These are phyloP conservation scores for Eira barbara DNA, from an alignment of 2,113 vertebrate species.

Conservation along the genomic window DNA sequence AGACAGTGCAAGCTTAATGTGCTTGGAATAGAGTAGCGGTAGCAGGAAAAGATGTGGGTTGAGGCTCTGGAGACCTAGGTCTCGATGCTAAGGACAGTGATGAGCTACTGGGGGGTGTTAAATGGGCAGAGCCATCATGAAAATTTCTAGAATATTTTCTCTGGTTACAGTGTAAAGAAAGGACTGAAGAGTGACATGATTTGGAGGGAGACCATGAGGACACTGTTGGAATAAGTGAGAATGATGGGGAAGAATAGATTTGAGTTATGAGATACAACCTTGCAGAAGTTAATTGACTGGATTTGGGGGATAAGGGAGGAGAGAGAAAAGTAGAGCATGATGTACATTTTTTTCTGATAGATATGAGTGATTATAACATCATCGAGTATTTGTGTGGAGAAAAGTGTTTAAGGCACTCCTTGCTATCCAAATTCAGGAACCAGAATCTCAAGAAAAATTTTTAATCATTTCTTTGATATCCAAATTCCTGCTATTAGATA, in stretches of 20 bases:
- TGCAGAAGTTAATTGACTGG: background rate
- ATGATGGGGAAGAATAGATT: background rate
- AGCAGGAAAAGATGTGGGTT: background rate
- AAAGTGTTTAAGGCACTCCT: background rate
- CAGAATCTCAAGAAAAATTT: background rate
- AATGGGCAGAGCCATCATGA: background rate
- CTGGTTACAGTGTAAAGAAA: background rate
- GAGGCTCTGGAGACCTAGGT: background rate
- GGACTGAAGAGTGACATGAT: background rate
- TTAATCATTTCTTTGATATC: background rate
- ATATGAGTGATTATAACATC: background rate
- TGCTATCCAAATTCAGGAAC: background rate
- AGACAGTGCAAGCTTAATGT: background rate
- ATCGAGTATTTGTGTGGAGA: background rate
- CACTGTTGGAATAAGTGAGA: background rate
- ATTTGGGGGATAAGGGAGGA: background rate
- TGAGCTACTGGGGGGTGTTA: background rate
- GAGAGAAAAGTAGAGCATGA: background rate
- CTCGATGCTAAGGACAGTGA: background rate
- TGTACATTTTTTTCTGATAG: background rate
- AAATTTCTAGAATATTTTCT: background rate
- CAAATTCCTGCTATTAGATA: background rate
- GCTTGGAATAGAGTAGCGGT: background rate
- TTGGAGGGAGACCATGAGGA: background rate
- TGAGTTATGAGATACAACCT: background rate